Evolutionary conservation across 2,888 invertebrate species (phyloP).

Genomic region (Thecophora atra): DNA sequence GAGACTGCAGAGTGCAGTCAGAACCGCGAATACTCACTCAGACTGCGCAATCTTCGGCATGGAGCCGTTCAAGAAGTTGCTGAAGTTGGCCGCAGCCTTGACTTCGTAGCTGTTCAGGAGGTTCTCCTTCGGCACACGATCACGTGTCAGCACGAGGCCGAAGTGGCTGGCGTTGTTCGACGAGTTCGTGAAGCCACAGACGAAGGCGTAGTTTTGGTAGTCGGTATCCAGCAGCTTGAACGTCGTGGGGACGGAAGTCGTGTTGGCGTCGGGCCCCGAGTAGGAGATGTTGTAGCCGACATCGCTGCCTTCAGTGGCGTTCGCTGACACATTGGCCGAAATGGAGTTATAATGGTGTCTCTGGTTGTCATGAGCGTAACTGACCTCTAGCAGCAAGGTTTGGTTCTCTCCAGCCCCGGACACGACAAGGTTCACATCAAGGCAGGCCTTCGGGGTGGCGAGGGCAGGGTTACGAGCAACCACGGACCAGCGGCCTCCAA

Average conservation of each 20-base stretch:
- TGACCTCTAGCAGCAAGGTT: constrained; percentile 27
- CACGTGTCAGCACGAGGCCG: constrained; percentile 50
- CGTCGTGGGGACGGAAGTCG: constrained; percentile 24
- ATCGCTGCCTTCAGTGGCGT: neutral
- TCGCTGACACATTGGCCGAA: neutral
- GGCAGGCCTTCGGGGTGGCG: constrained; percentile 23
- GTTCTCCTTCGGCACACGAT: constrained; percentile 37
- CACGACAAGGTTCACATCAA: constrained; percentile 18
- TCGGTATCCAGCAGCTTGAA: constrained; percentile 53
- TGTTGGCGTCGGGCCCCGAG: neutral
- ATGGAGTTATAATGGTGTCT: neutral
- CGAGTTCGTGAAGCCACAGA: constrained; percentile 56
- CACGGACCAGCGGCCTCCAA: constrained; percentile 44
- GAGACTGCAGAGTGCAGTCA: no score
- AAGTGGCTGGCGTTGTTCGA: constrained; percentile 47
- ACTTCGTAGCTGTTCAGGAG: constrained; percentile 43
- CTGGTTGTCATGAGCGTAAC: neutral
- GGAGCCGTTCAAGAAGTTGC: constrained; percentile 48
- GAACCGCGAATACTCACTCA: constrained; percentile 53
- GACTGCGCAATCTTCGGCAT: constrained; percentile 51
- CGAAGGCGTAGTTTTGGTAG: constrained; percentile 49
- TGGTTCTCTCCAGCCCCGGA: neutral
- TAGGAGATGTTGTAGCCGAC: constrained; percentile 30
- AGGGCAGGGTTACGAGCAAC: constrained; percentile 37
- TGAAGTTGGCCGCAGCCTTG: constrained; percentile 37